A percentile compares a stretch with the other conserved stretches of the same genome.
These are phyloP conservation scores for Hippotragus niger DNA, from an alignment of 2,113 vertebrate species.

Conservation along the genomic window DNA sequence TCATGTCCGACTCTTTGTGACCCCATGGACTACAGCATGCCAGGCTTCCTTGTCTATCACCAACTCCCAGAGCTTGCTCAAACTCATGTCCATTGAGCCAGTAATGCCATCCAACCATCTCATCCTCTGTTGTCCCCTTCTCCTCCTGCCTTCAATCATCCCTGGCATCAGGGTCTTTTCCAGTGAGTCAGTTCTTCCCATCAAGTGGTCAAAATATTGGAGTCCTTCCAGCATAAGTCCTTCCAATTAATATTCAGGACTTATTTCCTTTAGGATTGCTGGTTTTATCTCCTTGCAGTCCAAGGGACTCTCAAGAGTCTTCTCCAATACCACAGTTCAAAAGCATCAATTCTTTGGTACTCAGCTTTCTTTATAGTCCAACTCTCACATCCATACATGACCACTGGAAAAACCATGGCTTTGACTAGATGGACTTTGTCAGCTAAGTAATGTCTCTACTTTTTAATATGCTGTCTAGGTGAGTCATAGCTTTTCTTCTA, in stretches of 20 bases:
- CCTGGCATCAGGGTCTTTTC: neutral
- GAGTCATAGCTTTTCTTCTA: neutral
- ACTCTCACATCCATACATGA: neutral
- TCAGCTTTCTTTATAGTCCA: neutral
- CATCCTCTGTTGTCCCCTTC: neutral
- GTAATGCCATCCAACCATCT: neutral
- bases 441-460: neutral
- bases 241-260: neutral
- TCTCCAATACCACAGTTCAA: neutral
- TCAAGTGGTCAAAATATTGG: neutral
- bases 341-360: neutral
- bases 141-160: neutral
- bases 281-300: neutral
- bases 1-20: neutral
- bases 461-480: neutral
- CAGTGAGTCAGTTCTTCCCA: neutral
- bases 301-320: neutral
- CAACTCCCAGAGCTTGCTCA: neutral
- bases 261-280: neutral
- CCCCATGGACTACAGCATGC: neutral
- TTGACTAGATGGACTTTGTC: neutral
- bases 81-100: neutral
- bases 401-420: neutral
- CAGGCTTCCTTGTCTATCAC: neutral
- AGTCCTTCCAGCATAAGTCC: neutral